Evolutionary conservation across 1,140 invertebrate genomes (phyloP), one percentile per base, ranked within the genome.

Genomic region (Varroa destructor): DNA sequence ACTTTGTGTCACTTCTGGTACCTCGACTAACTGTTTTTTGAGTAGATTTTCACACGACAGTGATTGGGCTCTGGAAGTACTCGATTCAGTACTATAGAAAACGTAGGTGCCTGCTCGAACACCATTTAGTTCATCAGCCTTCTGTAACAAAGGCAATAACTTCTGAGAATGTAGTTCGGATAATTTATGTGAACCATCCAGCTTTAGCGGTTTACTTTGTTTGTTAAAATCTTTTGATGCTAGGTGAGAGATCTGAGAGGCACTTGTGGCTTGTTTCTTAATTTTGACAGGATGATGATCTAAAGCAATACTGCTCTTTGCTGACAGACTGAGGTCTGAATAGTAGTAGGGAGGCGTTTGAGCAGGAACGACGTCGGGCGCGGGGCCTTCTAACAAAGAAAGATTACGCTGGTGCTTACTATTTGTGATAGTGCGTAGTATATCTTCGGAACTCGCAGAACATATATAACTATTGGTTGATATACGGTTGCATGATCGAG

Each of bases 341-440:
- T 67, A 67, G 37, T 67, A 67, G 61, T 67, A 67, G 10, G 61
- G 61, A 67, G 61, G 61, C 14, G 61, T 43, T 67, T 67, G 61
- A 40, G 61, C 46, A 46, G 61, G 61, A 40, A 67, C 61, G 3
- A 67, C 61, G 61, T 67, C 61, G 14, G 61, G 61, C 40, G 61
- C 37, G 2, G 61, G 61, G 40, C 61, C 61, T 40, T 67, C 61
- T 40, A 67, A 37, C 36, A 67, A 40, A 12, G 61, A 67, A 14
- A 67, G 37, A 8, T 37, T 67, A 4, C 61, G 61, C 36, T 67
- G 61, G 8, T 67, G 61, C 37, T 67, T 67, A 37, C 46, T 67
- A 46, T 12, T 46, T 36, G 61, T 67, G 12, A 67, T 67, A 1
- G 61, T 67, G 2, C 46, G 40, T 12, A 67, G 61, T 43, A 67